phyloP scores from a whole-genome alignment of 2,888 invertebrate species.

The Leistus spinibarbis region DNA sequence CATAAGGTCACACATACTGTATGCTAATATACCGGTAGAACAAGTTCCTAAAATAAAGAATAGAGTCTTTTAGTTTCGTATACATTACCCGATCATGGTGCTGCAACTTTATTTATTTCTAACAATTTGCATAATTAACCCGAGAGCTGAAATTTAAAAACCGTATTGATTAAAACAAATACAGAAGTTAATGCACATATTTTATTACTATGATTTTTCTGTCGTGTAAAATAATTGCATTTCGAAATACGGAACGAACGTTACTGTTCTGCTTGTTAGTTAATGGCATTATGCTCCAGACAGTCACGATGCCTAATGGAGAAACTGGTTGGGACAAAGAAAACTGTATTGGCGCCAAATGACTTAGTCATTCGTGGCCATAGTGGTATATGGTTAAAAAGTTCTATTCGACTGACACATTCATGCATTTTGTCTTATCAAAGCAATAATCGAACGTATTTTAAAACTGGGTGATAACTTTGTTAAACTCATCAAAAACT shows the following conservation, averaged over 20 bases:
- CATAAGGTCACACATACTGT: conserved; percentile 25
- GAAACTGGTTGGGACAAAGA: background rate
- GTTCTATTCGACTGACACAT: background rate
- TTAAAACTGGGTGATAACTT: background rate
- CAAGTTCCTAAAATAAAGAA: conserved; percentile 5
- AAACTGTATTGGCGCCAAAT: conserved; percentile 19
- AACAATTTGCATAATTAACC: background rate
- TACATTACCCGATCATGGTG: background rate
- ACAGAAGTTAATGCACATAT: background rate
- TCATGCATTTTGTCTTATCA: background rate
- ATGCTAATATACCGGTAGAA: conserved; percentile 25
- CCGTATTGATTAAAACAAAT: background rate
- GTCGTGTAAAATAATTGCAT: background rate
- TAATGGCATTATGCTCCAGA: background rate
- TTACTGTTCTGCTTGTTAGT: background rate
- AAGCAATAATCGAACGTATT: background rate
- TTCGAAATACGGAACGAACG: background rate
- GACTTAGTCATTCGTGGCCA: conserved; percentile 15
- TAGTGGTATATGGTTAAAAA: background rate
- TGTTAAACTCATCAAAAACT: background rate
- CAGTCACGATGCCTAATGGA: conserved; percentile 11
- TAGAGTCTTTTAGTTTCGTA: background rate
- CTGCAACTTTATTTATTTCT: background rate
- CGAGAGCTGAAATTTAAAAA: background rate
- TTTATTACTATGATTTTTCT: background rate